Percentiles rank a stretch among this genome's conserved stretches.
phyloP scores from a whole-genome alignment of 2,888 invertebrate species.

The Cerastoderma edule region DNA sequence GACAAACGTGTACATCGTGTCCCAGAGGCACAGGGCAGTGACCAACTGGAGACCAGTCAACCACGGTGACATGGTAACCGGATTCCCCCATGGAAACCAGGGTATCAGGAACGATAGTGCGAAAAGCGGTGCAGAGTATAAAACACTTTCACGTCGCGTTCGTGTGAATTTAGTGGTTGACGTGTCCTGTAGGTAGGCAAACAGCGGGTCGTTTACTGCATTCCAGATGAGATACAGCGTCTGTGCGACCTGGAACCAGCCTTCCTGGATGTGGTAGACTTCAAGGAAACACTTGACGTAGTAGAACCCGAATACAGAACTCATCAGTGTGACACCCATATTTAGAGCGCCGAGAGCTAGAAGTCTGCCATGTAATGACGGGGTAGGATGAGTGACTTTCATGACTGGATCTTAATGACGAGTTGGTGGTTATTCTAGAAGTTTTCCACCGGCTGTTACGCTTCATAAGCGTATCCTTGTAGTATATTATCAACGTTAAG shows the following conservation, averaged over 20 bases:
- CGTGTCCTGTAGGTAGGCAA: constrained; percentile 83
- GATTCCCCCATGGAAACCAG: constrained; percentile 78
- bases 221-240: constrained; percentile 84
- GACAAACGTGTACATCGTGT: constrained; percentile 84
- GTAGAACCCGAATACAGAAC: constrained; percentile 83
- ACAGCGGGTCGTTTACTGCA: constrained; percentile 85
- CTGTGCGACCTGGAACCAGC: constrained; percentile 84
- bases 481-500: too few species aligned
- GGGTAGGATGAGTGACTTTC: too few species aligned
- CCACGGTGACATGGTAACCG: constrained; percentile 55
- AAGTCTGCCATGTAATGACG: constrained; percentile 49
- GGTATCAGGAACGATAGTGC: constrained; percentile 82
- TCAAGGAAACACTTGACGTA: constrained; percentile 84
- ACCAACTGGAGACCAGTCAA: constrained; percentile 84
- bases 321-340: constrained; percentile 75
- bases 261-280: constrained; percentile 82
- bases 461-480: too few species aligned
- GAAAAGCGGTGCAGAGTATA: constrained; percentile 83
- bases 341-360: constrained; percentile 72
- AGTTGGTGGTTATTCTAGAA: too few species aligned
- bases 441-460: too few species aligned
- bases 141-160: constrained; percentile 82
- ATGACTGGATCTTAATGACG: too few species aligned
- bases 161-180: constrained; percentile 77
- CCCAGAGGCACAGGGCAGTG: constrained; percentile 83